phyloP scores from a whole-genome alignment of 92 coral and sea anemone genomes.

The Diadumene lineata region DNA sequence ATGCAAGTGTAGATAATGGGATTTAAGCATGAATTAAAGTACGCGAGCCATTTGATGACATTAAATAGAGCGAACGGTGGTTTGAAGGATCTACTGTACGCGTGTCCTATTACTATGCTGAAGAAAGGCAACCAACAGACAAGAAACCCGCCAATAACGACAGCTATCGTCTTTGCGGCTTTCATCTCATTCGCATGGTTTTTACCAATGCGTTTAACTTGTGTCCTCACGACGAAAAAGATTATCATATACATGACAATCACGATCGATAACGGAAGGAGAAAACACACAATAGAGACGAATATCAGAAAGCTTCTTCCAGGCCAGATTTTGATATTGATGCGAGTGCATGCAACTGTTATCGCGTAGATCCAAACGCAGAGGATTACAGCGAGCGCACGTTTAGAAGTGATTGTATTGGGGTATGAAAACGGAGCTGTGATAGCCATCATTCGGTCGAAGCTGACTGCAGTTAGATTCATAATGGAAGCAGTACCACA shows the following conservation, averaged over 20 bases:
- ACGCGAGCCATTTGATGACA: conserved; percentile 80
- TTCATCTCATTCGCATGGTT: conserved; percentile 81
- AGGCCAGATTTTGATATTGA: conserved; percentile 39
- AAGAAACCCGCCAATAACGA: conserved; percentile 85
- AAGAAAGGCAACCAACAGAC: conserved; percentile 87
- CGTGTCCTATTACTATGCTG: conserved; percentile 59
- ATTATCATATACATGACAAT: conserved; percentile 67
- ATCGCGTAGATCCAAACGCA: conserved; percentile 60
- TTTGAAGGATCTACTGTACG: conserved; percentile 32
- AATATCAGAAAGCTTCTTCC: conserved; percentile 41
- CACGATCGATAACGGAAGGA: conserved; percentile 62
- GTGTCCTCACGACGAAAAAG: conserved; percentile 72
- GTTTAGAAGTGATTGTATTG: conserved; percentile 54
- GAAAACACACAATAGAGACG: conserved; percentile 52
- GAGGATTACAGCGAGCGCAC: conserved; percentile 48
- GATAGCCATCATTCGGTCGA: conserved; percentile 83
- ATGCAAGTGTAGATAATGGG: conserved; percentile 85
- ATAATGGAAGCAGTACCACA: conserved; percentile 69
- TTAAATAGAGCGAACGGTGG: conserved; percentile 50
- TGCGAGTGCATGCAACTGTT: conserved; percentile 38
- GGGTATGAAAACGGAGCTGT: conserved; percentile 75
- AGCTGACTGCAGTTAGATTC: conserved; percentile 68
- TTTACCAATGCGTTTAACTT: conserved; percentile 56
- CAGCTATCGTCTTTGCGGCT: conserved; percentile 87
- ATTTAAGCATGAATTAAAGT: conserved; percentile 79